A percentile compares a stretch with the other conserved stretches of the same genome.
Evolutionary conservation across 2,797 vertebrate genomes (phyloP).

Genomic region (Hydrophis major): DNA sequence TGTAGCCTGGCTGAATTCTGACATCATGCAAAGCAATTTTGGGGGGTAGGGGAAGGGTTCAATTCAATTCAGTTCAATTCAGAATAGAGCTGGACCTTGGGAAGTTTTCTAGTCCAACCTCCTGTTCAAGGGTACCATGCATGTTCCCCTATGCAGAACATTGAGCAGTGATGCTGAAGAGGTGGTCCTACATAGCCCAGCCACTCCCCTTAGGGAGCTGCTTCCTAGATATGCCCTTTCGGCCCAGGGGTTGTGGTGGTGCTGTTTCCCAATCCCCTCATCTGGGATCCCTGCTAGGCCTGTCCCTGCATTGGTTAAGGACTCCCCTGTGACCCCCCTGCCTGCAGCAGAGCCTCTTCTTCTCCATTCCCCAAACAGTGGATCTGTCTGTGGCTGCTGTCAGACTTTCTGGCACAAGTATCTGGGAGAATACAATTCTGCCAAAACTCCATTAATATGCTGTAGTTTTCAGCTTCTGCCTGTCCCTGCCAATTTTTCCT

Average conservation of each 20-base stretch:
- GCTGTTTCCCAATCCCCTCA: not conserved
- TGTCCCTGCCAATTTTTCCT: not conserved
- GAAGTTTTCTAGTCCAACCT: not conserved
- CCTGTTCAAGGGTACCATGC: not conserved
- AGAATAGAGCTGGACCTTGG: not conserved
- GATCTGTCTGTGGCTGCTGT: not conserved
- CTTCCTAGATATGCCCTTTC: not conserved
- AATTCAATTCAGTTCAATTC: not conserved
- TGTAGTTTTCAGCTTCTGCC: not conserved
- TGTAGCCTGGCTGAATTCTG: not conserved
- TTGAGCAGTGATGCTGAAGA: not conserved
- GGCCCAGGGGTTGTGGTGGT: not conserved
- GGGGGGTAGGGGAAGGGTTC: not conserved
- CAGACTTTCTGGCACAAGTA: not conserved
- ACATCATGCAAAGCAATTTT: not conserved
- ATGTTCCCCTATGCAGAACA: not conserved
- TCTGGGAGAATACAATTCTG: not conserved
- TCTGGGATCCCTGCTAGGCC: not conserved
- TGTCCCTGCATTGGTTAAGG: not conserved
- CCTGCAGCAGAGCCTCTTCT: not conserved
- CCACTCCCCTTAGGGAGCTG: not conserved
- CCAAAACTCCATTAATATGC: not conserved
- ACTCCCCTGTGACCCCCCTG: not conserved
- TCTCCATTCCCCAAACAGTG: not conserved
- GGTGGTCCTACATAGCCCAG: not conserved